phyloP scores from a whole-genome alignment of 2,797 vertebrate genomes.

The Euphonia xanthogaster region DNA sequence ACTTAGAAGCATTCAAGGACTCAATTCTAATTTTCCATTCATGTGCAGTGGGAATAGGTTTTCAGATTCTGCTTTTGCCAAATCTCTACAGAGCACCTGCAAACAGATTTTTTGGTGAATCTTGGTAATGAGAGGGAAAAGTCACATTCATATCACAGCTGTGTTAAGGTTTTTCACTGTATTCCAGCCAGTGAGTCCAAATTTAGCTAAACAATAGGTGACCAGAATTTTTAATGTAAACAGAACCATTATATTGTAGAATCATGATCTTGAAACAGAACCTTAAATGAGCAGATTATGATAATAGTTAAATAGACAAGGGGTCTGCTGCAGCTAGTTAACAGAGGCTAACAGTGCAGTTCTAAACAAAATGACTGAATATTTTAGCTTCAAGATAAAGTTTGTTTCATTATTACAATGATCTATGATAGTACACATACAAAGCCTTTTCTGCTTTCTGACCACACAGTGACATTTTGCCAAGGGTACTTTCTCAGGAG shows the following conservation, averaged over 20 bases:
- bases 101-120: neutral
- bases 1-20: neutral
- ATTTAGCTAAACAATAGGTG: neutral
- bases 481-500: fast-evolving
- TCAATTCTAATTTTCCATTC: neutral
- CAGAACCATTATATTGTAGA: neutral
- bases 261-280: neutral
- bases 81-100: neutral
- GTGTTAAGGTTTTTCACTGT: neutral
- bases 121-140: neutral
- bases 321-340: neutral
- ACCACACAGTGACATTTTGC: neutral
- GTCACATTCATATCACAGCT: neutral
- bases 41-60: neutral
- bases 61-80: neutral
- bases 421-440: neutral
- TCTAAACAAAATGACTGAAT: neutral
- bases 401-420: neutral
- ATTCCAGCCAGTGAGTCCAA: neutral
- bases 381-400: neutral
- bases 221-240: neutral
- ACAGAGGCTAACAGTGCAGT: neutral
- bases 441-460: neutral
- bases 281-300: fast-evolving
- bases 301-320: neutral